Evolutionary conservation across 2,113 vertebrate genomes (phyloP).

Genomic region (Candoia aspera): DNA sequence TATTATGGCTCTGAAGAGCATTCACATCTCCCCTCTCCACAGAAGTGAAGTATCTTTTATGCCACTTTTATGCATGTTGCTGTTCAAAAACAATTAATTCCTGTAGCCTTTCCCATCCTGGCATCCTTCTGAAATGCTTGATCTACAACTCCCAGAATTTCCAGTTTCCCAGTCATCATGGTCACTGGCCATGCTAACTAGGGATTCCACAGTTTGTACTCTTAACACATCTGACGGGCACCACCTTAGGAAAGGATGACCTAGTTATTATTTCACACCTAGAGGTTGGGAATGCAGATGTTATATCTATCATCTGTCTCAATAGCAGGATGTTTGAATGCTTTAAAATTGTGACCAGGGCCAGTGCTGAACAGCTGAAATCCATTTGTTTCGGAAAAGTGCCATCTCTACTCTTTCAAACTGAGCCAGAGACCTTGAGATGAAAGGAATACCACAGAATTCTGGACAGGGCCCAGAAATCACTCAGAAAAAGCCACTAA

Average conservation of each 20-base stretch:
- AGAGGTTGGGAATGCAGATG: neutral
- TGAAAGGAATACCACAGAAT: neutral
- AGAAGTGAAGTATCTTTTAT: neutral
- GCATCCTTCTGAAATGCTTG: neutral
- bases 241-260: neutral
- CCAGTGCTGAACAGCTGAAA: conserved; percentile 21
- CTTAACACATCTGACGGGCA: neutral
- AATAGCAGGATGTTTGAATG: neutral
- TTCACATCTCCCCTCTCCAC: neutral
- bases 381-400: neutral
- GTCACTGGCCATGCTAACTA: neutral
- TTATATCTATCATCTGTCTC: neutral
- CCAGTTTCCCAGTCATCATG: neutral
- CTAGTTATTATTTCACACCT: neutral
- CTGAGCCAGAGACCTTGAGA: fast-evolving
- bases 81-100: neutral
- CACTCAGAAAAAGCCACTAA: neutral
- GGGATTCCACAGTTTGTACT: neutral
- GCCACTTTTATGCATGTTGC: neutral
- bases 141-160: neutral
- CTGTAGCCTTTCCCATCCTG: neutral
- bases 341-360: conserved; percentile 7
- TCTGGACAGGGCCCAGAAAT: neutral
- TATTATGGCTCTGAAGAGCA: neutral
- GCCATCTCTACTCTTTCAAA: neutral